Conservation (phyloP, 2,797 vertebrate genomes). For the Leptoclinus maculatus region DNA sequence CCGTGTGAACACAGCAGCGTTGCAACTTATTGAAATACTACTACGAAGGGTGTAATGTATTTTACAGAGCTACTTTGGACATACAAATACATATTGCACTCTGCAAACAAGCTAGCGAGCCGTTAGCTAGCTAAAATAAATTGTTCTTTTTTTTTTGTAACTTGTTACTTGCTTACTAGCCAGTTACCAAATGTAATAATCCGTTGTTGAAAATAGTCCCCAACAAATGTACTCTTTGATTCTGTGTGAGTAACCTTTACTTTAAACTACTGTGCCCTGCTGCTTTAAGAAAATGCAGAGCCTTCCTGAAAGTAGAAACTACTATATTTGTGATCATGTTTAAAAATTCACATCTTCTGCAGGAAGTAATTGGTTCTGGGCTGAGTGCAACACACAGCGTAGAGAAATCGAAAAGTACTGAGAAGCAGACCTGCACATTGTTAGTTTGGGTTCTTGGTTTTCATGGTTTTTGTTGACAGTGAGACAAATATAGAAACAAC, state of each 20-base stretch:
- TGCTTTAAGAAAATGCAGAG: not conserved
- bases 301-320: constrained; percentile 7
- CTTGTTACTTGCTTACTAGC: not conserved
- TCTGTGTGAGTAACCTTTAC: not conserved
- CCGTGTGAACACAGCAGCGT: not conserved
- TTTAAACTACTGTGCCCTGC: not conserved
- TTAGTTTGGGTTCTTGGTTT: constrained; percentile 2
- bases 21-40: constrained; percentile 4
- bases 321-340: not conserved
- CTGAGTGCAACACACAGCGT: not conserved
- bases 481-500: not conserved
- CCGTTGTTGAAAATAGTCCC: not conserved
- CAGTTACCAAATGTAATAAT: not conserved
- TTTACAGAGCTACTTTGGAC: constrained; percentile 1
- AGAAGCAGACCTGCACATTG: not conserved
- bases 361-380: not conserved
- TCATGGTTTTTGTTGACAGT: not conserved
- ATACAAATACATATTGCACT: not conserved
- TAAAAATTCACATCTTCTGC: not conserved
- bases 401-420: not conserved
- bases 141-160: not conserved
- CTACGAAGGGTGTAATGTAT: not conserved
- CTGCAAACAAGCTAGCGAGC: not conserved
- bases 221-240: not conserved
- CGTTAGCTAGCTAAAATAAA: not conserved